A percentile compares a stretch with the other conserved stretches of the same genome.
phyloP scores from a whole-genome alignment of 1,140 invertebrate species.

The Drosophila sulfurigaster region DNA sequence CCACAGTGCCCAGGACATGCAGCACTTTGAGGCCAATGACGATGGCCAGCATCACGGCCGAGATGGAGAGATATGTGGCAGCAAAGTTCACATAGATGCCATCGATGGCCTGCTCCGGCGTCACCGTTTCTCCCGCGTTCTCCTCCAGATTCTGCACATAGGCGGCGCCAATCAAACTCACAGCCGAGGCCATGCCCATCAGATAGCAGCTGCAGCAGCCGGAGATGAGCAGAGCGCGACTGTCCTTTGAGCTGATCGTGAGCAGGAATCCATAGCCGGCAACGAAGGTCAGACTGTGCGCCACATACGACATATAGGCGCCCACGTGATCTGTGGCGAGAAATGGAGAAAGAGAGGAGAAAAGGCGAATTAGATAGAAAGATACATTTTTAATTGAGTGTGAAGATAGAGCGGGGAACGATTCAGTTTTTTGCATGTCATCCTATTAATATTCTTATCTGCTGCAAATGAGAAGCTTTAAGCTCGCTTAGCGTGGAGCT shows the following conservation, averaged over 20 bases:
- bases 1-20: conserved; percentile 68
- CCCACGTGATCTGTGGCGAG: conserved; percentile 69
- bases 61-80: conserved; percentile 68
- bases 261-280: conserved; percentile 77
- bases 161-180: conserved; percentile 65
- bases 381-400: neutral
- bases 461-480: too few species aligned
- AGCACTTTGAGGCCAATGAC: conserved; percentile 75
- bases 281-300: conserved; percentile 75
- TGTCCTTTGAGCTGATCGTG: conserved; percentile 63
- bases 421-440: too few species aligned
- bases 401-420: too few species aligned
- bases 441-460: too few species aligned
- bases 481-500: too few species aligned
- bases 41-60: conserved; percentile 59
- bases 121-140: conserved; percentile 43
- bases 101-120: conserved; percentile 60
- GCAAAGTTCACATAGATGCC: conserved; percentile 79
- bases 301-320: conserved; percentile 76
- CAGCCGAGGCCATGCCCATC: conserved; percentile 70
- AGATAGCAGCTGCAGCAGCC: conserved; percentile 73
- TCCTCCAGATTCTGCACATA: conserved; percentile 62
- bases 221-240: conserved; percentile 67
- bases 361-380: neutral
- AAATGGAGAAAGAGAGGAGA: neutral